These are phyloP conservation scores for Acleris literana DNA, from an alignment of 2,888 invertebrate genomes.

Conservation along the genomic window DNA sequence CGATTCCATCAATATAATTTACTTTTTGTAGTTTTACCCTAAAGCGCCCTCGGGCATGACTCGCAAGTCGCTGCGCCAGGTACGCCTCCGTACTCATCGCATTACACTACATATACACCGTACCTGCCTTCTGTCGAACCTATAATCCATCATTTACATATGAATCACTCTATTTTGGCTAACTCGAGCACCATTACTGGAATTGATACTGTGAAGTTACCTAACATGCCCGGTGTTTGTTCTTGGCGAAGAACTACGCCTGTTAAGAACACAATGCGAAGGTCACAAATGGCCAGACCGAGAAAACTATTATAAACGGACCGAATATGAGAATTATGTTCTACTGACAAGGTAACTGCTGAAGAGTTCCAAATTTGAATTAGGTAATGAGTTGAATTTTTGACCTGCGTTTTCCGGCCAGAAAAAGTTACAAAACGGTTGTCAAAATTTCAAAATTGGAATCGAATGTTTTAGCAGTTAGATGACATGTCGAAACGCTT, in stretches of 20 bases:
- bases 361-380: background rate
- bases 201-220: slow-evolving; percentile 22
- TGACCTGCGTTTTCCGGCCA: background rate
- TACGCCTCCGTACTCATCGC: slow-evolving; percentile 46
- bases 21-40: slow-evolving; percentile 82
- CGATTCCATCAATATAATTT: slow-evolving; percentile 84
- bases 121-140: slow-evolving; percentile 3
- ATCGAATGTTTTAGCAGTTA: slow-evolving; percentile 31
- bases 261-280: slow-evolving; percentile 11
- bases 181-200: slow-evolving; percentile 20
- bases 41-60: slow-evolving; percentile 76
- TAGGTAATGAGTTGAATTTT: background rate
- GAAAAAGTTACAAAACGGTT: background rate
- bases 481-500: slow-evolving; percentile 80
- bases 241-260: background rate
- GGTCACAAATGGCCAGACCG: slow-evolving; percentile 18
- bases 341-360: background rate
- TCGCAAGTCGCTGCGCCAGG: slow-evolving; percentile 72
- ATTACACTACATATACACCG: background rate
- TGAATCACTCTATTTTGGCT: slow-evolving; percentile 28
- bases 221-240: slow-evolving; percentile 1
- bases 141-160: slow-evolving; percentile 18
- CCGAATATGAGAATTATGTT: background rate
- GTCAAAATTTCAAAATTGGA: background rate
- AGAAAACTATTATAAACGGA: slow-evolving; percentile 8